Evolutionary conservation across 2,888 invertebrate species (phyloP).

Genomic region (Andrena bicolor): DNA sequence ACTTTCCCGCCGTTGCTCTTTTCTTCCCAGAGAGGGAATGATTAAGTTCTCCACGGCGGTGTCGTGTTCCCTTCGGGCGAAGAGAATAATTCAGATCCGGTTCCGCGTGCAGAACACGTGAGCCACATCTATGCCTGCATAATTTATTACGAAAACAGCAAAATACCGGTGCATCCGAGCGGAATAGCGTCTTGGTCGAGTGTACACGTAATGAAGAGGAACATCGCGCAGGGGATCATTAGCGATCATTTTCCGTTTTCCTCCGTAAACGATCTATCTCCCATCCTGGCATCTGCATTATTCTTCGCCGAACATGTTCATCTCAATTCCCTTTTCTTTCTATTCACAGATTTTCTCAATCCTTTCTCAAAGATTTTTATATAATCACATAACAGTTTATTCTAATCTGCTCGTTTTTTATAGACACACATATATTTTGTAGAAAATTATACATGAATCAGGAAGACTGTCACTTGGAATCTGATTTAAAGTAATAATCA

Average conservation of each 20-base stretch:
- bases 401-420: too few species aligned
- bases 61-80: conserved; percentile 57
- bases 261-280: conserved; percentile 2
- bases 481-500: too few species aligned
- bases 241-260: conserved; percentile 26
- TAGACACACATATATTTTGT: too few species aligned
- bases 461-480: too few species aligned
- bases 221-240: conserved; percentile 29
- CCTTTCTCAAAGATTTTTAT: too few species aligned
- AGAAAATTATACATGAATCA: too few species aligned
- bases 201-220: conserved; percentile 49
- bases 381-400: too few species aligned
- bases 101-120: conserved; percentile 67
- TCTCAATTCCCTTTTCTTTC: neutral
- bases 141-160: conserved; percentile 64
- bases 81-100: conserved; percentile 71
- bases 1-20: conserved; percentile 10
- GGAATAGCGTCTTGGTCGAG: conserved; percentile 32
- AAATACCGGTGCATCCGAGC: conserved; percentile 47
- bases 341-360: too few species aligned
- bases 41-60: conserved; percentile 46
- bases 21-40: conserved; percentile 38
- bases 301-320: neutral
- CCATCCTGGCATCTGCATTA: neutral
- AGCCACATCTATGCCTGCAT: conserved; percentile 59